Conservation (phyloP, 2,113 vertebrate species). For the Dendropsophus ebraccatus region DNA sequence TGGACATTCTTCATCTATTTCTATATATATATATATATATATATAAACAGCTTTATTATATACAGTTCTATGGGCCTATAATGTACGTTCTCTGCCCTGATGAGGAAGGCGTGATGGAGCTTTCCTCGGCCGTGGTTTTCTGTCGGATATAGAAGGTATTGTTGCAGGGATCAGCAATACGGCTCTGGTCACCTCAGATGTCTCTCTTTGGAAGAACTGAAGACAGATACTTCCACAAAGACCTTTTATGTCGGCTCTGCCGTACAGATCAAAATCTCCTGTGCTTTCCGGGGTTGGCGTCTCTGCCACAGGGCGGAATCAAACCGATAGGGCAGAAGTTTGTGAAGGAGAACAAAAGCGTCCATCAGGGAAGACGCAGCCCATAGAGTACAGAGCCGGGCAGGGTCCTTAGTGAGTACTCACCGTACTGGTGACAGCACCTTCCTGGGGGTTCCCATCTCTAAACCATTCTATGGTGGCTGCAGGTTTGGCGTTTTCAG, state of each 20-base stretch:
- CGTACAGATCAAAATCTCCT: constrained; percentile 6
- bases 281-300: neutral
- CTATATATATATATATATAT: too few species aligned
- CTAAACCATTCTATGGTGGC: constrained; percentile 90
- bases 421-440: constrained; percentile 85
- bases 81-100: neutral
- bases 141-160: neutral
- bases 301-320: neutral
- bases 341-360: neutral
- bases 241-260: constrained; percentile 44
- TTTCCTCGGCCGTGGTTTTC: neutral
- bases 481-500: constrained; percentile 87
- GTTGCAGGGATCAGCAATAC: constrained; percentile 1
- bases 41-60: neutral
- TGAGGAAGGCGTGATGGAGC: neutral
- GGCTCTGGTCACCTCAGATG: constrained; percentile 41
- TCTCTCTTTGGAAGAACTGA: constrained; percentile 30
- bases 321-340: neutral
- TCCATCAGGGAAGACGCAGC: neutral
- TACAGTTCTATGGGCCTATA: too few species aligned
- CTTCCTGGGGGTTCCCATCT: constrained; percentile 82
- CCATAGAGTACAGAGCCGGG: fast-evolving
- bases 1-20: neutral
- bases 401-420: neutral
- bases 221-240: constrained; percentile 38